These are phyloP conservation scores for Athetis lepigone DNA, from an alignment of 2,888 invertebrate species.

Conservation along the genomic window DNA sequence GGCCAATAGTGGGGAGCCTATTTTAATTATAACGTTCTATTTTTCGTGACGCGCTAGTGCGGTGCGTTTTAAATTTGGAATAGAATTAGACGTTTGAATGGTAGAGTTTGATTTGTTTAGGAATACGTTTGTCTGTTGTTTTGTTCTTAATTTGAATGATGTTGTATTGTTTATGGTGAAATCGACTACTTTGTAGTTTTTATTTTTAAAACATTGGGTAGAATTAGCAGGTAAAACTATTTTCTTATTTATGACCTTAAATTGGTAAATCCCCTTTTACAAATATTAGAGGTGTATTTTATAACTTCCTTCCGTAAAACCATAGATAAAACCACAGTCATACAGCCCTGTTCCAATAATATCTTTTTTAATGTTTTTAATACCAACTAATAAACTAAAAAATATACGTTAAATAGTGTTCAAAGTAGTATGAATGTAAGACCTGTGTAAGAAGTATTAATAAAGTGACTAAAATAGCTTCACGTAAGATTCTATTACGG, in stretches of 20 bases:
- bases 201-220: not conserved
- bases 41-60: slow-evolving; percentile 68
- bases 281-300: slow-evolving; percentile 4
- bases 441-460: slow-evolving; percentile 36
- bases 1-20: slow-evolving; percentile 84
- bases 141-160: not conserved
- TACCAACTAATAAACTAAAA: too few species aligned
- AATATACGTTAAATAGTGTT: too few species aligned
- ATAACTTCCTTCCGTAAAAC: slow-evolving; percentile 32
- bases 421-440: slow-evolving; percentile 24
- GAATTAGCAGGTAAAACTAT: slow-evolving; percentile 29
- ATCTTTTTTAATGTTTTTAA: not conserved
- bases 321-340: not conserved
- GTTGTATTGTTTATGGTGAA: not conserved
- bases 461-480: slow-evolving; percentile 46
- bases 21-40: slow-evolving; percentile 84
- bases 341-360: not conserved
- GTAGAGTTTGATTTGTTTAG: slow-evolving; percentile 48
- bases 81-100: slow-evolving; percentile 49
- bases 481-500: slow-evolving; percentile 47
- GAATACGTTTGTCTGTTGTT: slow-evolving; percentile 26
- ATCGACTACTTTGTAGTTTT: not conserved
- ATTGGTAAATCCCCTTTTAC: slow-evolving; percentile 23
- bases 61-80: slow-evolving; percentile 64
- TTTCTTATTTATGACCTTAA: not conserved